phyloP scores from a whole-genome alignment of 2,888 invertebrate genomes.

The Sinotaia quadrata region DNA sequence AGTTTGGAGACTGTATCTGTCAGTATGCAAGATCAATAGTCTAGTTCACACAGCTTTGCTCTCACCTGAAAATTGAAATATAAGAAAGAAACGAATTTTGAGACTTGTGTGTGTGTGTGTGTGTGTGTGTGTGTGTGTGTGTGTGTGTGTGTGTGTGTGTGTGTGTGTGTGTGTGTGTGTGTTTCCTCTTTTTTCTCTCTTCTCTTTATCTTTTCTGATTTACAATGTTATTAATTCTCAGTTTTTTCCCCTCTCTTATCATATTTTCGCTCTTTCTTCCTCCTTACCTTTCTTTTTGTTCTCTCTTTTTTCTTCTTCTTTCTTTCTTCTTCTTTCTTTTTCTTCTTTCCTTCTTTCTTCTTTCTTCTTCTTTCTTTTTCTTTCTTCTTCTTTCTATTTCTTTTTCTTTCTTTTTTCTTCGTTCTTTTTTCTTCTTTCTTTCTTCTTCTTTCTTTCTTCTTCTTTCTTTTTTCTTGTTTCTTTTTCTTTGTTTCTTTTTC shows the following conservation, averaged over 20 bases:
- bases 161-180: slow-evolving; percentile 18
- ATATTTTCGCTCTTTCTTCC: background rate
- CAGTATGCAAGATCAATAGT: too few species aligned
- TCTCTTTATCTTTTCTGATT: too few species aligned
- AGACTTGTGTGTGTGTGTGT: slow-evolving; percentile 2
- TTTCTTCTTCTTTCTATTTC: background rate
- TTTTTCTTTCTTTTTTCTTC: background rate
- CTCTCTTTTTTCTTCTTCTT: background rate
- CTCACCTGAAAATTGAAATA: too few species aligned
- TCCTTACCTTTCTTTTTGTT: background rate
- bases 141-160: slow-evolving; percentile 21
- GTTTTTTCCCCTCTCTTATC: background rate
- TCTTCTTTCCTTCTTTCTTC: slow-evolving; percentile 3
- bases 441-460: background rate
- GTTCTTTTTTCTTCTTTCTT: background rate
- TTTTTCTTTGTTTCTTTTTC: background rate
- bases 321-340: background rate
- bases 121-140: slow-evolving; percentile 9
- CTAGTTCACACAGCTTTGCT: too few species aligned
- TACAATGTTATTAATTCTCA: background rate
- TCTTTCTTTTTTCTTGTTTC: background rate
- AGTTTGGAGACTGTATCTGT: too few species aligned
- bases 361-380: background rate
- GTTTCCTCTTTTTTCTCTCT: background rate
- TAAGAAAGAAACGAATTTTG: too few species aligned